Evolutionary conservation across 2,888 invertebrate species (phyloP), one percentile per base, ranked within the genome.

Genomic region (Xanthia icteritia): DNA sequence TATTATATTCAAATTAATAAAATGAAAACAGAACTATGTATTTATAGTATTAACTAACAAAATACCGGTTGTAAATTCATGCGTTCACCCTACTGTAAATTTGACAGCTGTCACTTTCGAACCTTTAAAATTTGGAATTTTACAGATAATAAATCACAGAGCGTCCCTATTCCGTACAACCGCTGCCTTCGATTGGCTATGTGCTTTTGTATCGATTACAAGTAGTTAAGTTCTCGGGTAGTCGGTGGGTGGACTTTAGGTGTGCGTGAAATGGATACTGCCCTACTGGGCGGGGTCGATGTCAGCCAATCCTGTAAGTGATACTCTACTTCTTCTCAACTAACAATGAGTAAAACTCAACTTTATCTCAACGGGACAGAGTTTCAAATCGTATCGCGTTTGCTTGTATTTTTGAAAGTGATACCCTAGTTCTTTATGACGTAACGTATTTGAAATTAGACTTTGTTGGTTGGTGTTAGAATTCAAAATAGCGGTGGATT

Each of bases 271-370:
- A 95, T 93, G 93, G 93, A 95, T 95, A 94, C 93, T 92, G 91
- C 93, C 94, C 94, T 93, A 92, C 91, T 93, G 95, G 96, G 96
- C 96, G 96, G 94, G 92, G 95, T 93, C 92, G 91, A 89, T 90
- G 88, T 85, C 93, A 93, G 94, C 96, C 96, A 96, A 96, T 96
- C 96, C 93, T 95, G 96, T 96, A 96, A 96, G 93, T 94, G 96
- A 96, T 95, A 96, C 96, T 94, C 91, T 93, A 93, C 94, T 95
- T 95, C 95, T 95, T 95, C 93, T 93, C 86, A 84, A 91, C 83
- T 74, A 76, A 77, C 27, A 58, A 48, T 90, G 91, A 81, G 45
- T 64, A 2, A 93, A 89, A 89, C 70, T 13, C 78, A 65, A 88
- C 90, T 82, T 77, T 92, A 91, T 9, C 0, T 0, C 0, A 0